Percentiles rank a stretch among this genome's conserved stretches.
Conservation (phyloP, 2,113 vertebrate genomes). For the Megaceryle maxima region DNA sequence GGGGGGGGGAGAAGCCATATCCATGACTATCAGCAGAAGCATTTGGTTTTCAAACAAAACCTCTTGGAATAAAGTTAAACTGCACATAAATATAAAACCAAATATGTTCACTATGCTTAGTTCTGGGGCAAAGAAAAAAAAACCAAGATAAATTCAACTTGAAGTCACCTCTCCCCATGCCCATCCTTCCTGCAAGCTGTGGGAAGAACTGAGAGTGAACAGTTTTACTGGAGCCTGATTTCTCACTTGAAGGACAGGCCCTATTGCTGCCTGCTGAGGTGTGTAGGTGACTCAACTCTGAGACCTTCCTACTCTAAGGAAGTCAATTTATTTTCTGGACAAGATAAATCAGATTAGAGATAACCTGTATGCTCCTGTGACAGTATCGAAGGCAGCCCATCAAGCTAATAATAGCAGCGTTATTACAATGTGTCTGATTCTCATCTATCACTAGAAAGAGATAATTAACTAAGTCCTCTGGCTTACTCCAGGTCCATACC, state of each 20-base stretch:
- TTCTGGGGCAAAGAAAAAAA: background rate
- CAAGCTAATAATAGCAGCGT: slow-evolving; percentile 25
- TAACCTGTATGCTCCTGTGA: slow-evolving; percentile 14
- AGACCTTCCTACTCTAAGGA: slow-evolving; percentile 8
- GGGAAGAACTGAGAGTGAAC: background rate
- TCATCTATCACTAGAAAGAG: slow-evolving; percentile 25
- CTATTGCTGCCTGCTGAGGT: slow-evolving; percentile 27
- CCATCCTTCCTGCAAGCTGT: background rate
- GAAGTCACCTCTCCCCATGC: background rate
- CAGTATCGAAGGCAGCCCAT: slow-evolving; percentile 18
- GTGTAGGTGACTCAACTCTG: slow-evolving; percentile 40
- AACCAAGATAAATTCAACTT: background rate
- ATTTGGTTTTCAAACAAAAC: background rate
- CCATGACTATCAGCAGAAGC: background rate
- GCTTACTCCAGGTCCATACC: background rate
- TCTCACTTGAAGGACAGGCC: background rate
- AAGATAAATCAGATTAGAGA: slow-evolving; percentile 43
- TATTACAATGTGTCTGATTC: slow-evolving; percentile 10
- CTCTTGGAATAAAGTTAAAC: background rate
- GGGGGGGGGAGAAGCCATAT: background rate
- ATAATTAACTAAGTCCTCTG: background rate
- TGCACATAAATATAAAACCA: background rate
- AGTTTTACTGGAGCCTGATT: background rate
- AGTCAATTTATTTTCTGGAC: slow-evolving; percentile 45
- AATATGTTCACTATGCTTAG: background rate